Conservation (phyloP, 2,888 invertebrate species). For the Tetramorium bicarinatum region DNA sequence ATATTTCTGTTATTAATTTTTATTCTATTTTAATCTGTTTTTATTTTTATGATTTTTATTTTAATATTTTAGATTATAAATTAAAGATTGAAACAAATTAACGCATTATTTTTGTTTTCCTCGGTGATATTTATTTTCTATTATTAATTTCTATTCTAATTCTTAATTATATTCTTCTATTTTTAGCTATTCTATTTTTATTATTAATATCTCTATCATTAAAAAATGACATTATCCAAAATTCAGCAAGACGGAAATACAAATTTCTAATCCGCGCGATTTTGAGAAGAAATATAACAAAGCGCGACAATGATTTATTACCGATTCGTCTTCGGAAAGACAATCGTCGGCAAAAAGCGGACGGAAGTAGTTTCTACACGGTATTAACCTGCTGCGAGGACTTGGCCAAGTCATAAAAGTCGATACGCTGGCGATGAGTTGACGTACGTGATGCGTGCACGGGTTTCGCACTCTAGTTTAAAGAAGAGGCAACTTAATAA, state of each 20-base stretch:
- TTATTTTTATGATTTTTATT: too few relatives aligned
- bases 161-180: background rate
- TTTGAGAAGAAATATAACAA: constrained; percentile 3
- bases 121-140: too few relatives aligned
- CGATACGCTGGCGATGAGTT: constrained; percentile 42
- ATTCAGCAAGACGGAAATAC: background rate
- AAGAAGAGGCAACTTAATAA: constrained; percentile 78
- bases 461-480: constrained; percentile 69
- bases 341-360: constrained; percentile 25
- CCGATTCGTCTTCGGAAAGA: constrained; percentile 33
- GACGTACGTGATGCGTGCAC: constrained; percentile 31
- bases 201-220: background rate
- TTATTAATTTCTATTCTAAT: too few relatives aligned
- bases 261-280: background rate
- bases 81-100: too few relatives aligned
- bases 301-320: constrained; percentile 44
- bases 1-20: background rate
- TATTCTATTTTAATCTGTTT: too few relatives aligned
- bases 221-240: background rate
- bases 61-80: too few relatives aligned
- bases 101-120: too few relatives aligned
- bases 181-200: too few relatives aligned
- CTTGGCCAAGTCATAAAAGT: constrained; percentile 29
- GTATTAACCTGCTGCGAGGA: constrained; percentile 50
- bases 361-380: constrained; percentile 52